These are phyloP conservation scores for Oceanodroma tethys DNA, from an alignment of 2,113 vertebrate genomes.

Conservation along the genomic window DNA sequence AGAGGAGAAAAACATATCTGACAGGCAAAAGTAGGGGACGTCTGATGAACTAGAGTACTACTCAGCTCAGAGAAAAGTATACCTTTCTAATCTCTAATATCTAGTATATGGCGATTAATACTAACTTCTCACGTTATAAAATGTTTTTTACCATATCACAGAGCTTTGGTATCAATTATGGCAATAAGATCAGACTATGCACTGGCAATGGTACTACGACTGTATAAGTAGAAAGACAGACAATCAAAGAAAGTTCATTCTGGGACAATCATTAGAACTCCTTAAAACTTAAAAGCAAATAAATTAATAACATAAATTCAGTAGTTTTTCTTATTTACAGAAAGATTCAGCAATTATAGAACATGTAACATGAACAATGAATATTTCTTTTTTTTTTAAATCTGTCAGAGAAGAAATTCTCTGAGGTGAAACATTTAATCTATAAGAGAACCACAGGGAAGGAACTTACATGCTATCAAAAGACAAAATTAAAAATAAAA, in stretches of 20 bases:
- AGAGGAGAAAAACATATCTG: background rate
- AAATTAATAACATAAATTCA: background rate
- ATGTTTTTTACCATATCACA: rapidly evolving
- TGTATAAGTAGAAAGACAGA: background rate
- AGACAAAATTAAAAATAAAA: background rate
- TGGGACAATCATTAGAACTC: background rate
- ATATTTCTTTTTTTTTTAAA: background rate
- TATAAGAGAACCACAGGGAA: background rate
- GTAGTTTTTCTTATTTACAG: background rate
- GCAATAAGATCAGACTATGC: rapidly evolving
- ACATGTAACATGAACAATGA: rapidly evolving
- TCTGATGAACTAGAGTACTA: background rate
- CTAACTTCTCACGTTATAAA: background rate
- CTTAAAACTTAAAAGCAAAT: background rate
- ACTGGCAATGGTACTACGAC: rapidly evolving
- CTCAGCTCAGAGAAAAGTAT: background rate
- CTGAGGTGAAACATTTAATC: background rate
- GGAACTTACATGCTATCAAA: background rate
- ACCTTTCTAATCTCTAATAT: background rate
- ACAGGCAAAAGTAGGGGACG: background rate
- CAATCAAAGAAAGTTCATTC: background rate
- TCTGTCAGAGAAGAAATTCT: background rate
- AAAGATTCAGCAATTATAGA: background rate
- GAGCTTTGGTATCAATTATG: background rate
- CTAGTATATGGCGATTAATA: background rate